phyloP scores from a whole-genome alignment of 1,140 invertebrate genomes.

The Pseudomyrmex cubaensis region DNA sequence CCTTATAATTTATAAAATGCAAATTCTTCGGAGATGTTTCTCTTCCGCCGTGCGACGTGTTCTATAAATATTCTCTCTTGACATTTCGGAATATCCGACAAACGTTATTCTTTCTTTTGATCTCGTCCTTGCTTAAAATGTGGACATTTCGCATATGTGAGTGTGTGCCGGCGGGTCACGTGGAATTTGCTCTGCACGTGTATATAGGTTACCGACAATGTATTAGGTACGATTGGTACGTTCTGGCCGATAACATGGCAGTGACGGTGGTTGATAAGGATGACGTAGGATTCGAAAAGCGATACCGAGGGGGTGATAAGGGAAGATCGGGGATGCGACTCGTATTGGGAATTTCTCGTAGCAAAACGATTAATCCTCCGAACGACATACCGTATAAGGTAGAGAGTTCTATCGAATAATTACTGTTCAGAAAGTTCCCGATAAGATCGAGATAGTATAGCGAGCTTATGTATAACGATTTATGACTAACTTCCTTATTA shows the following conservation, averaged over 20 bases:
- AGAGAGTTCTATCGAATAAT: slow-evolving; percentile 40
- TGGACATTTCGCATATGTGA: not conserved
- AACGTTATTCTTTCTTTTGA: not conserved
- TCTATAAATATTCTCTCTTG: not conserved
- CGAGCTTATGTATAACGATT: not conserved
- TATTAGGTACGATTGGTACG: slow-evolving; percentile 50
- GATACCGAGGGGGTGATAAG: slow-evolving; percentile 38
- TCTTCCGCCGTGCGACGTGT: not conserved
- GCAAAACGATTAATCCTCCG: slow-evolving; percentile 55
- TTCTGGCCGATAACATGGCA: slow-evolving; percentile 47
- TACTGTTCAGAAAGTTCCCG: slow-evolving; percentile 38
- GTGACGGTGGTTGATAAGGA: slow-evolving; percentile 52
- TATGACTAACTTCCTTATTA: slow-evolving; percentile 22
- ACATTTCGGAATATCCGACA: not conserved
- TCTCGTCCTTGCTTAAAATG: not conserved
- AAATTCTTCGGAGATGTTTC: not conserved
- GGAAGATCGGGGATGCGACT: slow-evolving; percentile 40
- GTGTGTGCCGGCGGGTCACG: not conserved
- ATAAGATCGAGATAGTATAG: slow-evolving; percentile 23
- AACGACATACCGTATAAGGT: slow-evolving; percentile 37
- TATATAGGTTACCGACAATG: not conserved
- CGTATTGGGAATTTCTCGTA: slow-evolving; percentile 47
- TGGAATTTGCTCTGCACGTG: slow-evolving; percentile 21
- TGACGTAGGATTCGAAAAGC: slow-evolving; percentile 41
- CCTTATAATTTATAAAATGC: not conserved